A percentile compares a stretch with the other conserved stretches of the same genome.
These are phyloP conservation scores for Leptopterna dolabrata DNA, from an alignment of 2,888 invertebrate genomes.

Conservation along the genomic window DNA sequence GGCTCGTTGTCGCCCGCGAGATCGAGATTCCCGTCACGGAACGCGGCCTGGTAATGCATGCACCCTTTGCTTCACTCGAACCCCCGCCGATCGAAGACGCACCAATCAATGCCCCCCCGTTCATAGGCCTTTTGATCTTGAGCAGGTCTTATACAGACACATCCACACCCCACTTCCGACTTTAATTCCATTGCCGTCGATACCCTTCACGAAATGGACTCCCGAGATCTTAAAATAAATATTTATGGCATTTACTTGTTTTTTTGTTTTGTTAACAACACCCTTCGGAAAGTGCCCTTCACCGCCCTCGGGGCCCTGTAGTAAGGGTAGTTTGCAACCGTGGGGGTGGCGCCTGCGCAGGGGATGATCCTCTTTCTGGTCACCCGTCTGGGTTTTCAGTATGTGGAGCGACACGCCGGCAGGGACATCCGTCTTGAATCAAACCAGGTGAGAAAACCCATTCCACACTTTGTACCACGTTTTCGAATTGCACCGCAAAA, in stretches of 20 bases:
- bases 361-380: background rate
- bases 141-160: background rate
- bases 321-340: background rate
- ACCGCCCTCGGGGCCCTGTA: background rate
- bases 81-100: conserved; percentile 16
- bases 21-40: background rate
- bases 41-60: background rate
- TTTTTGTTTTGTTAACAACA: background rate
- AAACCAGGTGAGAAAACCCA: conserved; percentile 25
- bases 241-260: too few relatives aligned
- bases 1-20: background rate
- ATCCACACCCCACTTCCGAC: background rate
- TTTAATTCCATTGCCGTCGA: background rate
- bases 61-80: background rate
- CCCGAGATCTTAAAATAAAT: background rate
- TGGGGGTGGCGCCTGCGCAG: conserved; percentile 46
- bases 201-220: background rate
- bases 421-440: conserved; percentile 50
- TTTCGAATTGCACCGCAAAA: conserved; percentile 16
- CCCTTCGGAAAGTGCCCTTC: background rate
- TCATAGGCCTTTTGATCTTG: background rate
- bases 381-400: conserved; percentile 42
- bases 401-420: conserved; percentile 52
- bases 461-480: background rate
- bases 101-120: background rate